These are phyloP conservation scores for Sebastes aleutianus DNA, from an alignment of 2,797 vertebrate genomes.

Conservation along the genomic window DNA sequence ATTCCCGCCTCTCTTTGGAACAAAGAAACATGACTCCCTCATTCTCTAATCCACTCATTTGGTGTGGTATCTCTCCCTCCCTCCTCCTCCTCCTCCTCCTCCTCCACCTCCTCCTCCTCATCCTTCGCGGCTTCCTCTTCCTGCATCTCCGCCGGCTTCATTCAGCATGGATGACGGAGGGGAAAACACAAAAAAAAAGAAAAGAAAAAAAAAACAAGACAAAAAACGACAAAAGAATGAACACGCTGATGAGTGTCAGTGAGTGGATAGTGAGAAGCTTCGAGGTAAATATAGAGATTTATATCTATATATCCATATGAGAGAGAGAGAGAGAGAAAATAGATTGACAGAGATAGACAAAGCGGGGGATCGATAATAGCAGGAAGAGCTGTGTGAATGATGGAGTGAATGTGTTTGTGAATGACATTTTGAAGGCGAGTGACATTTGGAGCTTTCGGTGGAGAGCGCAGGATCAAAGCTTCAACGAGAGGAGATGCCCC, in stretches of 20 bases:
- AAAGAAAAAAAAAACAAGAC: constrained; percentile 43
- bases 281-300: constrained; percentile 40
- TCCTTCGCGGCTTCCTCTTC: constrained; percentile 76
- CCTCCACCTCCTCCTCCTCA: constrained; percentile 59
- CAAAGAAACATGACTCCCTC: constrained; percentile 78
- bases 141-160: constrained; percentile 80
- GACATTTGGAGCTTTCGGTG: constrained; percentile 65
- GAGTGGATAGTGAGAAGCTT: constrained; percentile 48
- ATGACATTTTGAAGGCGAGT: constrained; percentile 69
- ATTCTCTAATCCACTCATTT: constrained; percentile 87
- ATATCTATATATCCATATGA: constrained; percentile 47
- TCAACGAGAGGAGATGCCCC: constrained; percentile 13
- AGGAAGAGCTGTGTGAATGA: constrained; percentile 51
- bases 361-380: constrained; percentile 1
- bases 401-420: constrained; percentile 59
- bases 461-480: constrained; percentile 54
- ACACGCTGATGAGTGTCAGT: constrained; percentile 64
- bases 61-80: constrained; percentile 82
- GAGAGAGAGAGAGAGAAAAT: not conserved
- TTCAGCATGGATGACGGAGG: constrained; percentile 62
- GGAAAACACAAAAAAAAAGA: constrained; percentile 40
- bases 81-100: constrained; percentile 74
- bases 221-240: constrained; percentile 66
- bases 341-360: not conserved
- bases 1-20: constrained; percentile 72